A percentile compares a stretch with the other conserved stretches of the same genome.
phyloP scores from a whole-genome alignment of 2,113 vertebrate species.

The Heptranchias perlo region DNA sequence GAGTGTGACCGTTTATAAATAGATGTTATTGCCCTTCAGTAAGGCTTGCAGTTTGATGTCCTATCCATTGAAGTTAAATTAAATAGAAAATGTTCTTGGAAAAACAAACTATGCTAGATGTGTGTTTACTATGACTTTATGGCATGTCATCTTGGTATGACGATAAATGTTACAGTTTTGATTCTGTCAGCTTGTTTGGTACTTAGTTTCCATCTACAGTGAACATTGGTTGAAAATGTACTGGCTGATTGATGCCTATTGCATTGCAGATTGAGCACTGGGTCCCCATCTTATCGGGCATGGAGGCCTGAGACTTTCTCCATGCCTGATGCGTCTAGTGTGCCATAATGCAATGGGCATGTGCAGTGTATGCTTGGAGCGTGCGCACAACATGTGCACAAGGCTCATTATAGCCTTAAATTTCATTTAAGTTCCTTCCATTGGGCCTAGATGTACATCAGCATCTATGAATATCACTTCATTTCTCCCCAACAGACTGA shows the following conservation, averaged over 20 bases:
- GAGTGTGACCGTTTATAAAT: slow-evolving; percentile 8
- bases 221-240: neutral
- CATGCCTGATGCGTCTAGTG: neutral
- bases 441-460: neutral
- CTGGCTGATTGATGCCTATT: neutral
- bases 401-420: neutral
- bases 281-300: neutral
- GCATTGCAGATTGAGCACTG: neutral
- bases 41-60: neutral
- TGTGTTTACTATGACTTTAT: neutral
- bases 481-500: neutral
- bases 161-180: neutral
- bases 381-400: neutral
- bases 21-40: neutral
- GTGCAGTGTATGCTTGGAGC: neutral
- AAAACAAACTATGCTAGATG: neutral
- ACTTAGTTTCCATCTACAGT: neutral
- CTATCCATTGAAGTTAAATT: neutral
- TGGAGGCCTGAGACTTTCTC: neutral
- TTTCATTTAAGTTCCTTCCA: neutral
- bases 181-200: neutral
- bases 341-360: neutral
- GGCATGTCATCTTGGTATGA: neutral
- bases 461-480: neutral
- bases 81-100: neutral